Percentiles rank a stretch among this genome's conserved stretches.
Evolutionary conservation across 2,797 vertebrate species (phyloP).

Genomic region (Catostomus latipinnis): DNA sequence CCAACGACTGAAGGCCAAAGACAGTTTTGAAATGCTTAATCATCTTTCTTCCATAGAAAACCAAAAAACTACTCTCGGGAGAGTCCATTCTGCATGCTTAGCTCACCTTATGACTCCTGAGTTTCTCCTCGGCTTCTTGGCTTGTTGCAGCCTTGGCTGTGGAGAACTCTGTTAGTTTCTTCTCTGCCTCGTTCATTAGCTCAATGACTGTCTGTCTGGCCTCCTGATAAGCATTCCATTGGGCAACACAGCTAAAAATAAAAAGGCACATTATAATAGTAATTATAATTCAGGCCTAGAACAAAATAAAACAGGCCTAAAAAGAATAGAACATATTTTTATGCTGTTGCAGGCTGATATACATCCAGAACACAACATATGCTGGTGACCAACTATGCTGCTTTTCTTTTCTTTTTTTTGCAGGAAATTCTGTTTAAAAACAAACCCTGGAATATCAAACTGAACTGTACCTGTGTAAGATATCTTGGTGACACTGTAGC

Average conservation of each 20-base stretch:
- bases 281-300: not conserved
- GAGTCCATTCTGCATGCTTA: not conserved
- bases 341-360: not conserved
- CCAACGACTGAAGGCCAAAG: constrained; percentile 76
- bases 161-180: constrained; percentile 87
- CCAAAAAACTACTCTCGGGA: not conserved
- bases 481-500: constrained; percentile 83
- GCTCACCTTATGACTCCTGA: constrained; percentile 86
- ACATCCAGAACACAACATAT: not conserved
- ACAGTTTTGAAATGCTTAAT: constrained; percentile 22
- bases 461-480: constrained; percentile 76
- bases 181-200: constrained; percentile 89
- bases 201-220: constrained; percentile 85
- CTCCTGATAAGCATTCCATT: constrained; percentile 88
- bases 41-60: not conserved
- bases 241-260: constrained; percentile 78
- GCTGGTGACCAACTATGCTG: not conserved
- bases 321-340: not conserved
- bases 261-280: constrained; percentile 63
- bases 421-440: no score
- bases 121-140: constrained; percentile 86
- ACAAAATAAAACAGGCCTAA: not conserved
- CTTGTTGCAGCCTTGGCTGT: constrained; percentile 83
- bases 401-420: not conserved
- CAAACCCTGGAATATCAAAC: not conserved